phyloP scores from a whole-genome alignment of 2,888 invertebrate genomes.

The Lypha dubia region DNA sequence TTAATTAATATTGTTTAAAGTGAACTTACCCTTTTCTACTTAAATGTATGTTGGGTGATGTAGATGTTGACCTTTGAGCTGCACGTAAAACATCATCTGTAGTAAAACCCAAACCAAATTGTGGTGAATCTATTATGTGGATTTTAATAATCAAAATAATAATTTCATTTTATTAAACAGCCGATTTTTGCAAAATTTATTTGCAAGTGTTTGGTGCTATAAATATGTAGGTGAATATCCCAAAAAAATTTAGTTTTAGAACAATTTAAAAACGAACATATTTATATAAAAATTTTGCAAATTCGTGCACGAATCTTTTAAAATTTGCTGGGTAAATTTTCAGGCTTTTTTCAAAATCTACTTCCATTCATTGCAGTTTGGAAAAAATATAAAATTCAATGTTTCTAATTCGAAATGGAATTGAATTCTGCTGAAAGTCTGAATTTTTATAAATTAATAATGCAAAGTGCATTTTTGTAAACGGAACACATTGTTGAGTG shows the following conservation, averaged over 20 bases:
- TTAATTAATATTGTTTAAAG: slow-evolving; percentile 2
- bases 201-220: slow-evolving; percentile 69
- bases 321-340: neutral
- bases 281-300: too few species aligned
- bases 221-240: slow-evolving; percentile 61
- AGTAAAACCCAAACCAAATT: slow-evolving; percentile 78
- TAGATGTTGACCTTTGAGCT: slow-evolving; percentile 79
- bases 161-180: slow-evolving; percentile 24
- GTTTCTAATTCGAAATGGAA: neutral
- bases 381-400: neutral
- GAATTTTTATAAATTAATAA: neutral
- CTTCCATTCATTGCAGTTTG: neutral
- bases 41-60: slow-evolving; percentile 81
- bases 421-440: neutral
- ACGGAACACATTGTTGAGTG: slow-evolving; percentile 12
- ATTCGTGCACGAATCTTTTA: neutral
- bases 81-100: slow-evolving; percentile 77
- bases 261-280: too few species aligned
- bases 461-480: slow-evolving; percentile 47
- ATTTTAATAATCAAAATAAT: slow-evolving; percentile 41
- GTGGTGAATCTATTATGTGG: slow-evolving; percentile 72
- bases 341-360: neutral
- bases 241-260: too few species aligned
- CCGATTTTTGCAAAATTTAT: slow-evolving; percentile 16
- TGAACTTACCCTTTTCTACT: slow-evolving; percentile 80